A percentile compares a stretch with the other conserved stretches of the same genome.
phyloP scores from a whole-genome alignment of 2,888 invertebrate species.

The Sinopyrophorus schimmeli region DNA sequence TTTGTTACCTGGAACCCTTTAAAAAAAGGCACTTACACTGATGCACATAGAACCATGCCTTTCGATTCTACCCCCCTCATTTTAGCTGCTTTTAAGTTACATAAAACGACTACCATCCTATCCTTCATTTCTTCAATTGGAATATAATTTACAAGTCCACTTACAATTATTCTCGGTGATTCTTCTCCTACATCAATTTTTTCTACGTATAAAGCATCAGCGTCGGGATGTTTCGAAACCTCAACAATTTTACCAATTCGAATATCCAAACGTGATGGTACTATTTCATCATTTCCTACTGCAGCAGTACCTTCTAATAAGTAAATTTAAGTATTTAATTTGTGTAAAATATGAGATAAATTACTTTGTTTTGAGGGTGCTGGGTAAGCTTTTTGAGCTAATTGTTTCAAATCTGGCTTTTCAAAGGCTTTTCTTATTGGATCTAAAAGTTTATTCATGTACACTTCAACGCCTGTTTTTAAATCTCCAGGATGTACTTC shows the following conservation, averaged over 20 bases:
- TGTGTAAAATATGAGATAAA: conserved; percentile 1
- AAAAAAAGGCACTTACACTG: conserved; percentile 59
- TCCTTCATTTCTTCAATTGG: conserved; percentile 88
- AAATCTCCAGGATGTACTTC: conserved; percentile 93
- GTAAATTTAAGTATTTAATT: conserved; percentile 4
- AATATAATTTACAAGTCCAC: conserved; percentile 91
- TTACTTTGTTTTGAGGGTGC: conserved; percentile 66
- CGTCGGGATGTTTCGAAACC: conserved; percentile 86
- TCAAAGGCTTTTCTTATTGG: conserved; percentile 88
- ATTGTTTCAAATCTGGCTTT: conserved; percentile 74
- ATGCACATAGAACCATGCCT: conserved; percentile 94
- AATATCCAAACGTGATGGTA: conserved; percentile 80
- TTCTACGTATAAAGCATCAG: conserved; percentile 89
- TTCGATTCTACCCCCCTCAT: conserved; percentile 90
- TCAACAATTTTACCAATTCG: conserved; percentile 85
- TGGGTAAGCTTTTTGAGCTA: conserved; percentile 86
- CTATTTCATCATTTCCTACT: conserved; percentile 62
- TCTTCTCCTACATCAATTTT: conserved; percentile 87
- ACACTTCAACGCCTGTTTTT: conserved; percentile 80
- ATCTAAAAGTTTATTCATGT: conserved; percentile 83
- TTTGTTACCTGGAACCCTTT: too few relatives aligned
- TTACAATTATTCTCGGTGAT: conserved; percentile 72
- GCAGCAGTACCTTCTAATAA: conserved; percentile 44
- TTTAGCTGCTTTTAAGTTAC: conserved; percentile 96
- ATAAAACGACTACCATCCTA: conserved; percentile 87